Evolutionary conservation across 2,797 vertebrate genomes (phyloP).

Genomic region (Sternarchorhynchus goeldii): DNA sequence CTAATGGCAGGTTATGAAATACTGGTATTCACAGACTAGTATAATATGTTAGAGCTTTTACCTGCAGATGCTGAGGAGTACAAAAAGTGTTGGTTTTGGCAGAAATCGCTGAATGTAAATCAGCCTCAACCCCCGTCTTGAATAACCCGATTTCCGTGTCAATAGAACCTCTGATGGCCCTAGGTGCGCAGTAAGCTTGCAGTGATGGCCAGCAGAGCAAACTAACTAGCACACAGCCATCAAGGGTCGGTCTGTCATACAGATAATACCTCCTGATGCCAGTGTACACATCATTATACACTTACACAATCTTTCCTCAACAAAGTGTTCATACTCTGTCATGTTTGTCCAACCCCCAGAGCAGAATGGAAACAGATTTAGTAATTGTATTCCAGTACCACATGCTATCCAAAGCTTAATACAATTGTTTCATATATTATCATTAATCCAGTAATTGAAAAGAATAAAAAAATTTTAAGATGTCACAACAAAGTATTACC

Average conservation of each 20-base stretch:
- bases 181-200: too few relatives aligned
- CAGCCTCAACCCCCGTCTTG: too few relatives aligned
- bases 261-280: neutral
- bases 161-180: too few relatives aligned
- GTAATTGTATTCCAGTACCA: conserved; percentile 52
- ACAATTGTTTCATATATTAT: conserved; percentile 55
- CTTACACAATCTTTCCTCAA: neutral
- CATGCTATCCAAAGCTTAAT: conserved; percentile 52
- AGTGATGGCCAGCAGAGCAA: neutral
- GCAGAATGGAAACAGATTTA: conserved; percentile 42
- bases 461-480: too few relatives aligned
- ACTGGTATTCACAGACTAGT: neutral
- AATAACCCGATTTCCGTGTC: too few relatives aligned
- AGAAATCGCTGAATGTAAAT: too few relatives aligned
- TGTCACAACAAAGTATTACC: too few relatives aligned
- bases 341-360: conserved; percentile 47
- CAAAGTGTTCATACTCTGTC: conserved; percentile 16
- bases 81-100: too few relatives aligned
- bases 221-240: neutral
- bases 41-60: too few relatives aligned
- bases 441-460: neutral
- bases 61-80: too few relatives aligned
- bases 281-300: conserved; percentile 5
- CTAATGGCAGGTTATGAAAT: conserved; percentile 8
- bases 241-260: neutral